These are phyloP conservation scores for Drosophila mimica DNA, from an alignment of 2,888 invertebrate species.

Conservation along the genomic window DNA sequence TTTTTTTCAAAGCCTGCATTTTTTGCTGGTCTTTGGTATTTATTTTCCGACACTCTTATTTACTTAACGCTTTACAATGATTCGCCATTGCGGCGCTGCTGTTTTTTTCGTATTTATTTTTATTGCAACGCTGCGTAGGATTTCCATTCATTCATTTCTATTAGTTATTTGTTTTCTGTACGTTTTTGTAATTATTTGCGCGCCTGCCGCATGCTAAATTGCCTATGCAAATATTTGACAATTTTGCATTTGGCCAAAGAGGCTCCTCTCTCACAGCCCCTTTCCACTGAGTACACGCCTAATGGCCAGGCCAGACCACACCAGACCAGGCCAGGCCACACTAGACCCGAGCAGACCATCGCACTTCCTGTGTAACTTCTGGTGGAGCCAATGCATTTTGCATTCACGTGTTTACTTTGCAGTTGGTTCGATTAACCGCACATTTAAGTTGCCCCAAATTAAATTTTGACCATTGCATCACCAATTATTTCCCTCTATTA, in stretches of 20 bases:
- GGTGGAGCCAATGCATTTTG: slow-evolving; percentile 52
- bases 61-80: slow-evolving; percentile 56
- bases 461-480: slow-evolving; percentile 11
- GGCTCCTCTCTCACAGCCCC: slow-evolving; percentile 13
- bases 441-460: slow-evolving; percentile 54
- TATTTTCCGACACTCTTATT: slow-evolving; percentile 48
- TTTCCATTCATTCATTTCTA: slow-evolving; percentile 65
- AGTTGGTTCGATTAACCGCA: slow-evolving; percentile 69
- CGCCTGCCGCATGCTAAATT: slow-evolving; percentile 79
- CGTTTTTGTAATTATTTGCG: slow-evolving; percentile 80
- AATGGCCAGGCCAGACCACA: slow-evolving; percentile 53
- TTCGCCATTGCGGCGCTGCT: slow-evolving; percentile 43
- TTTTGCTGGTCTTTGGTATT: slow-evolving; percentile 28
- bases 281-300: slow-evolving; percentile 32
- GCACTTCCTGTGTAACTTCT: slow-evolving; percentile 55
- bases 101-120: slow-evolving; percentile 46
- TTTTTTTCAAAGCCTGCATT: slow-evolving; percentile 29
- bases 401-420: slow-evolving; percentile 60
- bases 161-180: slow-evolving; percentile 77
- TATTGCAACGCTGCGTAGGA: slow-evolving; percentile 33
- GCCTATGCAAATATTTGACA: slow-evolving; percentile 82
- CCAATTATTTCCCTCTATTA: slow-evolving; percentile 9
- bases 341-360: slow-evolving; percentile 25
- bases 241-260: slow-evolving; percentile 73
- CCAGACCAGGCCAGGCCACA: background rate